These are phyloP conservation scores for Brotula barbata DNA, from an alignment of 2,797 vertebrate genomes.

Conservation along the genomic window DNA sequence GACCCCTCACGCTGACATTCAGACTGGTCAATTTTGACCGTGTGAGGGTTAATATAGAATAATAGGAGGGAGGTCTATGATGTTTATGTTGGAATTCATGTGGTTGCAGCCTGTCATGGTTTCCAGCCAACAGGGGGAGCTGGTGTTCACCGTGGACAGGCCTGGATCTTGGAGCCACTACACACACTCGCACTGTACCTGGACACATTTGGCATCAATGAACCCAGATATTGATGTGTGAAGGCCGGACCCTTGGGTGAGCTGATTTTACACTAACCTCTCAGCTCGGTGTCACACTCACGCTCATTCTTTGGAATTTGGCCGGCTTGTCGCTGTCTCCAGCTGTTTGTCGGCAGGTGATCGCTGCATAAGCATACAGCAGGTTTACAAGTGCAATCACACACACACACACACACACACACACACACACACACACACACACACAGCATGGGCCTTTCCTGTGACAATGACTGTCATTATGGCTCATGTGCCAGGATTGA, in stretches of 20 bases:
- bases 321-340: conserved; percentile 43
- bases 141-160: conserved; percentile 40
- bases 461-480: conserved; percentile 33
- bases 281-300: conserved; percentile 46
- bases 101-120: too few relatives aligned
- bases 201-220: conserved; percentile 62
- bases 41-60: too few relatives aligned
- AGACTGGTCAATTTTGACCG: too few relatives aligned
- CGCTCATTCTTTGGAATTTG: conserved; percentile 40
- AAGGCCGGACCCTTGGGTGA: conserved; percentile 75
- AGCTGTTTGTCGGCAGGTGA: conserved; percentile 47
- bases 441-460: conserved; percentile 37
- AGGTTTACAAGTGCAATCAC: background rate
- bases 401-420: conserved; percentile 7
- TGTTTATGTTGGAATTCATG: too few relatives aligned
- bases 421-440: background rate
- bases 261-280: conserved; percentile 76
- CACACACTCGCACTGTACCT: conserved; percentile 7
- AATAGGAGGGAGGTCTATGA: too few relatives aligned
- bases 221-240: conserved; percentile 75
- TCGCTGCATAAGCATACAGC: conserved; percentile 45
- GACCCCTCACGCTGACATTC: too few relatives aligned
- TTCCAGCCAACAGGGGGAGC: conserved; percentile 51
- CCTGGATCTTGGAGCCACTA: background rate
- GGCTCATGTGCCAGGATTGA: conserved; percentile 43